These are phyloP conservation scores for Dendronephthya gigantea DNA, from an alignment of 64 coral and sea anemone genomes.

Conservation along the genomic window DNA sequence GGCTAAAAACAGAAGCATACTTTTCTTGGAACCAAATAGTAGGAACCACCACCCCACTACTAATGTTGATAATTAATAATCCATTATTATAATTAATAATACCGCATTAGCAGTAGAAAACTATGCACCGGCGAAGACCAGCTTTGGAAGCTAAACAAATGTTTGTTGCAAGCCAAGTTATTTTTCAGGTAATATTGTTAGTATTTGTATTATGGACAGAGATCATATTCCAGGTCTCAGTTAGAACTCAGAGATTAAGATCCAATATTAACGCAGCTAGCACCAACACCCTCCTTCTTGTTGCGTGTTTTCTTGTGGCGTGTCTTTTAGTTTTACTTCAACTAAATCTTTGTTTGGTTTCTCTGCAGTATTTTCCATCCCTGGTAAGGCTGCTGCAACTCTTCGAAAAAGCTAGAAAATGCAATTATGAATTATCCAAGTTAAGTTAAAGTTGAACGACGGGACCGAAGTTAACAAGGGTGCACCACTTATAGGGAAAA, in stretches of 20 bases:
- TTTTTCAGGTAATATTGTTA: not conserved
- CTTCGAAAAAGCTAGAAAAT: slow-evolving; percentile 72
- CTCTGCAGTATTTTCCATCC: slow-evolving; percentile 98
- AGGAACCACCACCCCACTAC: no score
- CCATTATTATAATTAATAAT: not conserved
- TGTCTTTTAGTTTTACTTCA: slow-evolving; percentile 95
- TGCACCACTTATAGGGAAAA: not conserved
- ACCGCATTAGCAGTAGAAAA: not conserved
- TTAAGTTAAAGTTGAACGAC: not conserved
- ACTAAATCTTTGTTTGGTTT: slow-evolving; percentile 94
- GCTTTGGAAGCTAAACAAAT: not conserved
- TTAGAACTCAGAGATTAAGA: not conserved
- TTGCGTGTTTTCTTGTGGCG: slow-evolving; percentile 62
- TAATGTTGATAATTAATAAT: no score
- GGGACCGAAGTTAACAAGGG: not conserved
- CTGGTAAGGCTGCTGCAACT: slow-evolving; percentile 91
- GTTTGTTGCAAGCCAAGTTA: not conserved
- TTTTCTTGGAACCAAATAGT: no score
- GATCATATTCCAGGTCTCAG: not conserved
- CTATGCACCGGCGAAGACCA: not conserved
- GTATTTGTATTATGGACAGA: not conserved
- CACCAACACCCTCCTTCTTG: slow-evolving; percentile 74
- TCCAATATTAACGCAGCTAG: not conserved
- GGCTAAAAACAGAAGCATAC: no score
- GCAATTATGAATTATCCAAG: not conserved